A percentile compares a stretch with the other conserved stretches of the same genome.
phyloP scores from a whole-genome alignment of 2,113 vertebrate genomes.

The Propithecus coquereli region DNA sequence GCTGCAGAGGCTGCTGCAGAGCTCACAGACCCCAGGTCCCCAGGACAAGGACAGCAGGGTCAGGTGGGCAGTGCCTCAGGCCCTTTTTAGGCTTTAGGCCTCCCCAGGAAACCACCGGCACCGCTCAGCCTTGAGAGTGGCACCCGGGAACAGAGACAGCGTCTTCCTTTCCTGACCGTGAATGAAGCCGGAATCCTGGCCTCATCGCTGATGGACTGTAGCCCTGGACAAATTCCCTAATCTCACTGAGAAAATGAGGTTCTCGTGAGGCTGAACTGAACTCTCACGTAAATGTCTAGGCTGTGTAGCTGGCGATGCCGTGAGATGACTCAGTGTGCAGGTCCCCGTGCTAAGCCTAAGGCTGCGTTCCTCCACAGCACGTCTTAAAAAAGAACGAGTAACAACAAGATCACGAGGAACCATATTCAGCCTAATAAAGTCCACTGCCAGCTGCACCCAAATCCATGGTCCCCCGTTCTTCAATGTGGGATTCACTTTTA shows the following conservation, averaged over 20 bases:
- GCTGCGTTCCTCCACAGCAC: not conserved
- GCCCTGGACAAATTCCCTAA: not conserved
- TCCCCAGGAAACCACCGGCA: not conserved
- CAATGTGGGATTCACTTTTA: no score
- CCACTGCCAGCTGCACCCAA: not conserved
- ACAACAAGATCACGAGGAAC: not conserved
- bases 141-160: not conserved
- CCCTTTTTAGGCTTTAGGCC: not conserved
- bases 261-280: not conserved
- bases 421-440: not conserved
- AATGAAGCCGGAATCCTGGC: not conserved
- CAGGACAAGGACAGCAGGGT: not conserved
- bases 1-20: not conserved
- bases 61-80: not conserved
- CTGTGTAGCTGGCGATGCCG: no score
- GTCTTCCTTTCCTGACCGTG: not conserved
- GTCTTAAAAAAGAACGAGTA: not conserved
- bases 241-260: not conserved
- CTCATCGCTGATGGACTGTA: not conserved
- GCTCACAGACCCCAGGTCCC: not conserved
- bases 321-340: not conserved
- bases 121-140: not conserved
- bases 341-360: no score
- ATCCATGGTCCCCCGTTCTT: not conserved
- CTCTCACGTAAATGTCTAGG: not conserved